Conservation (phyloP, 2,888 invertebrate genomes). For the Caenorhabditis panamensis region DNA sequence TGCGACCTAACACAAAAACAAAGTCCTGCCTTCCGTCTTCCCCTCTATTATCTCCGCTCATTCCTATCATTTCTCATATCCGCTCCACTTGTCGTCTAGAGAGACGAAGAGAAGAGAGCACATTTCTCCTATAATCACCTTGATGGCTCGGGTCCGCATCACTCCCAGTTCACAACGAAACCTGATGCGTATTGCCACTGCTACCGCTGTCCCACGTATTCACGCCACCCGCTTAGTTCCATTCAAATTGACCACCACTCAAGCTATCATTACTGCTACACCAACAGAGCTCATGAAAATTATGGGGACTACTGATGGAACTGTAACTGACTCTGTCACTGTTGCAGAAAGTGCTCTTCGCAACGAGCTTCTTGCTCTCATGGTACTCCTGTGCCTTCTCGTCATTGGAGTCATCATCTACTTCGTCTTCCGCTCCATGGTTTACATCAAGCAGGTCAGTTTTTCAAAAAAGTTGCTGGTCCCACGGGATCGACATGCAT, state of each 20-base stretch:
- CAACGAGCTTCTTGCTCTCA: constrained; percentile 60
- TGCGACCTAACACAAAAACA: constrained; percentile 38
- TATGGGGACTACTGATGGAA: background rate
- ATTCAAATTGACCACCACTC: constrained; percentile 36
- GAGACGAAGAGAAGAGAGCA: constrained; percentile 7
- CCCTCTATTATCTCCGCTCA: constrained; percentile 43
- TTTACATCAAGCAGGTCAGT: constrained; percentile 61
- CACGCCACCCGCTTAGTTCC: constrained; percentile 26
- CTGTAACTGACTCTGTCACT: constrained; percentile 1
- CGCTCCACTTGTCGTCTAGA: constrained; percentile 7
- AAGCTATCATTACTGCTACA: constrained; percentile 21
- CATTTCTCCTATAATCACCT: constrained; percentile 38
- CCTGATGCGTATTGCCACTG: constrained; percentile 16
- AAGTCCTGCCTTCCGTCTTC: constrained; percentile 4
- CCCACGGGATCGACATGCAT: too few relatives aligned
- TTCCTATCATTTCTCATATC: constrained; percentile 24
- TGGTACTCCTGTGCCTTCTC: constrained; percentile 46
- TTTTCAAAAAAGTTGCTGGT: background rate
- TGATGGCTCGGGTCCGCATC: constrained; percentile 48
- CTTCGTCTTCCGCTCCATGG: constrained; percentile 59
- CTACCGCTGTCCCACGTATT: constrained; percentile 28
- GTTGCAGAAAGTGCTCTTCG: constrained; percentile 60
- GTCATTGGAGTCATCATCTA: constrained; percentile 57
- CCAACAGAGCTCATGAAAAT: constrained; percentile 19
- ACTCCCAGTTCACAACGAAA: constrained; percentile 20